Evolutionary conservation across 2,113 vertebrate species (phyloP).

Genomic region (Solea senegalensis): DNA sequence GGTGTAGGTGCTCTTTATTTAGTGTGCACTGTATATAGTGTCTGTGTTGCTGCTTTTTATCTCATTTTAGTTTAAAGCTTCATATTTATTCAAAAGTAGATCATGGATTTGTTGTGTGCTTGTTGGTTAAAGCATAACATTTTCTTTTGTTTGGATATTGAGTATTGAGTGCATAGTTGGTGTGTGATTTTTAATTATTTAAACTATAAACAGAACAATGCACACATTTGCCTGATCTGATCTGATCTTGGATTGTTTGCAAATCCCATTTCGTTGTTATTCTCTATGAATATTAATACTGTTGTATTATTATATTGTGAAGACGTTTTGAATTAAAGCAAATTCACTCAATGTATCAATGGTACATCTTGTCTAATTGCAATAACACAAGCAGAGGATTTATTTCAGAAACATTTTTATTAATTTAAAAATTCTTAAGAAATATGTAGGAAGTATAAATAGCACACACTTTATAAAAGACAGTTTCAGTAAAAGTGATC

Average conservation of each 20-base stretch:
- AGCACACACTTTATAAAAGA: conserved; percentile 69
- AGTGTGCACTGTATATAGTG: too few species aligned
- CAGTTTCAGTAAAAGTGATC: conserved; percentile 45
- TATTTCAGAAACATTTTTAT: conserved; percentile 55
- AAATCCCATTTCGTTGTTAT: background rate
- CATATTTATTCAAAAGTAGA: background rate
- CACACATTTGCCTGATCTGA: too few species aligned
- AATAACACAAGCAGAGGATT: conserved; percentile 5
- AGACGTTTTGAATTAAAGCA: conserved; percentile 38
- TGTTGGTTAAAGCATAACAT: background rate
- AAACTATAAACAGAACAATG: too few species aligned
- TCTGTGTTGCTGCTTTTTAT: background rate
- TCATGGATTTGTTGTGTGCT: background rate
- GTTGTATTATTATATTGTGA: background rate
- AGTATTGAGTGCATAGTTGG: background rate
- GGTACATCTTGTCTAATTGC: background rate
- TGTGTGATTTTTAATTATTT: background rate
- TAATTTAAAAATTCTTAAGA: conserved; percentile 76
- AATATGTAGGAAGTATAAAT: conserved; percentile 71
- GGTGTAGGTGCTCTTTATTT: background rate
- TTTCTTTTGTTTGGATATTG: background rate
- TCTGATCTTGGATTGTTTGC: background rate
- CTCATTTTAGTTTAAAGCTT: background rate
- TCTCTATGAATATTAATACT: background rate
- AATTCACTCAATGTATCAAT: background rate